phyloP scores from a whole-genome alignment of 2,113 vertebrate species.

The Dinomys branickii region DNA sequence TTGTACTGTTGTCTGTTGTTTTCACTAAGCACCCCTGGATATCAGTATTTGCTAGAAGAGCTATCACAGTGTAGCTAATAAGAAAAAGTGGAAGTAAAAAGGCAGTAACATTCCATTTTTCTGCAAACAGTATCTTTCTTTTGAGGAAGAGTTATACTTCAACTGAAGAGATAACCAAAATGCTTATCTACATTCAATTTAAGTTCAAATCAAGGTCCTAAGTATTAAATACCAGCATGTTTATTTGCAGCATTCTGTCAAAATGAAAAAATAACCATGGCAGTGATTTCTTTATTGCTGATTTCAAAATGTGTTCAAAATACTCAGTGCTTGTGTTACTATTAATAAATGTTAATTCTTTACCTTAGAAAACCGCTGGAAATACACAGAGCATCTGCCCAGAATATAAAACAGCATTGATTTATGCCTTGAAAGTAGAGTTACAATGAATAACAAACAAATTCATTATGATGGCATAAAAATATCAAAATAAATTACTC shows the following conservation, averaged over 20 bases:
- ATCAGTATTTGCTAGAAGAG: constrained; percentile 75
- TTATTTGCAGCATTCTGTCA: constrained; percentile 75
- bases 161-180: constrained; percentile 79
- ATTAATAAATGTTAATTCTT: constrained; percentile 79
- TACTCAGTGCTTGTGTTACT: constrained; percentile 70
- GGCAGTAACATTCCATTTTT: constrained; percentile 66
- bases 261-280: constrained; percentile 70
- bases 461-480: constrained; percentile 85
- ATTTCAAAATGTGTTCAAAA: constrained; percentile 76
- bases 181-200: constrained; percentile 81
- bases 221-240: constrained; percentile 75
- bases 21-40: constrained; percentile 70
- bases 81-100: constrained; percentile 65
- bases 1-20: constrained; percentile 73
- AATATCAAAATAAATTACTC: constrained; percentile 83
- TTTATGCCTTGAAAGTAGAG: constrained; percentile 79
- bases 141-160: constrained; percentile 83
- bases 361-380: constrained; percentile 75
- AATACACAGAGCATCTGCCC: constrained; percentile 75
- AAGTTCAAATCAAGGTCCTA: constrained; percentile 80
- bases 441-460: constrained; percentile 84
- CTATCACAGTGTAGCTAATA: constrained; percentile 76
- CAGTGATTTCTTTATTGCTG: constrained; percentile 72
- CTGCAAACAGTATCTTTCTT: constrained; percentile 80
- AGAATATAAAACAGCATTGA: constrained; percentile 82